These are phyloP conservation scores for Centrocercus urophasianus DNA, from an alignment of 2,113 vertebrate genomes.

Conservation along the genomic window DNA sequence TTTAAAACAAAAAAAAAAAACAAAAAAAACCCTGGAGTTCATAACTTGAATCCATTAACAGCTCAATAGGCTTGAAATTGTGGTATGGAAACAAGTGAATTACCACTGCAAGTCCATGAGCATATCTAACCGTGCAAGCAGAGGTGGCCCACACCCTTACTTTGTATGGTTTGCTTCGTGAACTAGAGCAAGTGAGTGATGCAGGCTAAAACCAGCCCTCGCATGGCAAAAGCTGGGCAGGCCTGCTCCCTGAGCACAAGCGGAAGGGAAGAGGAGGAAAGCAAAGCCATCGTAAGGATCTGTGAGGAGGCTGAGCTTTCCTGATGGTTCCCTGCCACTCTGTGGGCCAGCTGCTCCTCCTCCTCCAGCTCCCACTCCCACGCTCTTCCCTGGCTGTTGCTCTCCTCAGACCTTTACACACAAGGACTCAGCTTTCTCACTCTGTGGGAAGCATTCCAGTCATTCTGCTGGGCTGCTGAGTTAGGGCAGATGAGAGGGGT, in stretches of 20 bases:
- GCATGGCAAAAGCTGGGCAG: neutral
- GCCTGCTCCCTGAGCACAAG: neutral
- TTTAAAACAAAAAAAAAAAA: too few relatives aligned
- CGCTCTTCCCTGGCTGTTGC: neutral
- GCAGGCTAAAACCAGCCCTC: neutral
- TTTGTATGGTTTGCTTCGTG: rapidly evolving
- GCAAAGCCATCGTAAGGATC: neutral
- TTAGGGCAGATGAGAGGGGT: neutral
- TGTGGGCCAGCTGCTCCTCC: neutral
- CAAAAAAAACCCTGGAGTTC: neutral
- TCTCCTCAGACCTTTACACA: conserved; percentile 27
- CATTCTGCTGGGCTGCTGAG: neutral
- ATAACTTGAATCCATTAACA: neutral
- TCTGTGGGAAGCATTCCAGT: neutral
- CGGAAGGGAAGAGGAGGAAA: neutral
- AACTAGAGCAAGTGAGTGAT: neutral
- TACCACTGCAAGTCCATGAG: rapidly evolving
- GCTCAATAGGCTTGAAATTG: neutral
- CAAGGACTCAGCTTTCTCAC: conserved; percentile 18
- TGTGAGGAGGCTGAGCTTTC: neutral
- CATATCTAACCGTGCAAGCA: neutral
- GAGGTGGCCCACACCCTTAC: neutral
- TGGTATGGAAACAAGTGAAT: neutral
- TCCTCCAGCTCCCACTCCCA: conserved; percentile 40
- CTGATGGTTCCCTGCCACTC: neutral